phyloP scores from a whole-genome alignment of 2,888 invertebrate genomes.

The Drosophila mercatorum region DNA sequence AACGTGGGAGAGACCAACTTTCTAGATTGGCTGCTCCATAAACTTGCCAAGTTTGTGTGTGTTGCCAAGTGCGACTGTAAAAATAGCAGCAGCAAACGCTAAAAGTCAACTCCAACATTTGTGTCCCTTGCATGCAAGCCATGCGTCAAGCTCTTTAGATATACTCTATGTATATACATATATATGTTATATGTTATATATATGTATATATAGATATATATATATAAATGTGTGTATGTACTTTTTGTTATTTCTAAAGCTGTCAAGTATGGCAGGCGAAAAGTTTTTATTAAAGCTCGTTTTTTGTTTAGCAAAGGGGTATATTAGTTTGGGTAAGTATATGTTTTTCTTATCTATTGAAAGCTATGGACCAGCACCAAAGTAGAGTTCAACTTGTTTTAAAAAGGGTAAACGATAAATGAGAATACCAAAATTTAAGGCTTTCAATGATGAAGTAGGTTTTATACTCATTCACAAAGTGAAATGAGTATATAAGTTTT shows the following conservation, averaged over 20 bases:
- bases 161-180: not conserved
- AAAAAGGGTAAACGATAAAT: too few relatives aligned
- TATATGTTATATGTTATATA: not conserved
- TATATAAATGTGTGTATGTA: too few relatives aligned
- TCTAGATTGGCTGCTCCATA: constrained; percentile 64
- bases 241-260: constrained; percentile 14
- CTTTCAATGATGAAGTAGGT: too few relatives aligned
- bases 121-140: constrained; percentile 17
- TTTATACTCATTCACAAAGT: too few relatives aligned
- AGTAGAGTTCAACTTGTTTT: not conserved
- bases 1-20: constrained; percentile 60
- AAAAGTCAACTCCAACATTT: constrained; percentile 44
- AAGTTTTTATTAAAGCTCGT: constrained; percentile 13
- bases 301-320: not conserved
- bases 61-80: constrained; percentile 52
- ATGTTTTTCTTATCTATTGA: not conserved
- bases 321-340: constrained; percentile 3
- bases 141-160: constrained; percentile 10
- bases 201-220: not conserved
- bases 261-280: constrained; percentile 24
- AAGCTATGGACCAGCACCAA: too few relatives aligned
- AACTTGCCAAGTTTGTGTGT: constrained; percentile 63
- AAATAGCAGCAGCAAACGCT: constrained; percentile 23
- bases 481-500: too few relatives aligned
- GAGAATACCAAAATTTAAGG: too few relatives aligned